Base-by-base conservation (phyloP, 2,888 invertebrate genomes). In the Drosophila atripex region DNA sequence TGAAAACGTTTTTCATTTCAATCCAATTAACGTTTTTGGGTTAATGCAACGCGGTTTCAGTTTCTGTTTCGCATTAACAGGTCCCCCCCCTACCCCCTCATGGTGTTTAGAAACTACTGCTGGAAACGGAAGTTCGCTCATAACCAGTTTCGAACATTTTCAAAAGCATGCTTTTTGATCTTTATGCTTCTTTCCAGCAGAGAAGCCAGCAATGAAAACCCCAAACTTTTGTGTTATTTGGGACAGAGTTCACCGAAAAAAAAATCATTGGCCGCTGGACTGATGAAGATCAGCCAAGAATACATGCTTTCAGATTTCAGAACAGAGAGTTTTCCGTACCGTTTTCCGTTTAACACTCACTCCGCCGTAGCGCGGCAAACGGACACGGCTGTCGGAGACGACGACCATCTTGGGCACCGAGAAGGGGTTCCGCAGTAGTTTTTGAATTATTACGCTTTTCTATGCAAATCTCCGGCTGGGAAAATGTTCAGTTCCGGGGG, bases 11-110 rank as follows among this genome's bases (percentile, higher is more conserved):
- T 77, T 71, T 78, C 85, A 85, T 85, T 82, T 76, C 75, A 90
- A 90, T 90, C 90, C 90, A 90, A 90, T 90, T 90, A 90, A 88
- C 82, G 87, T 90, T 85, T 89, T 83, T 88, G 88, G 90, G 90
- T 90, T 90, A 90, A 90, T 89, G 89, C 86, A 89, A 50, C 57
- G 53, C 39, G n/a, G 53, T 12, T 41, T 16, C 39, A 56, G 50
- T 35, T 55, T 52, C 11, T 52, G 43, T 21, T 39, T 30, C 9
- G 28, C 18, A 28, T 69, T 47, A 32, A 54, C 51, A 60, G 38
- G n/a, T n/a, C n/a, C n/a, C n/a, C n/a, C 49, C 28, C 28, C 7
- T 1, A 8, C 9, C 54, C 39, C 12, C n/a, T 14, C n/a, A n/a
- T 2, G 35, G n/a, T 4, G 11, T 16, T 43, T 11, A 18, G 39